Percentiles rank a stretch among this genome's conserved stretches.
These are phyloP conservation scores for Semibalanus balanoides DNA, from an alignment of 1,140 invertebrate genomes.

Conservation along the genomic window DNA sequence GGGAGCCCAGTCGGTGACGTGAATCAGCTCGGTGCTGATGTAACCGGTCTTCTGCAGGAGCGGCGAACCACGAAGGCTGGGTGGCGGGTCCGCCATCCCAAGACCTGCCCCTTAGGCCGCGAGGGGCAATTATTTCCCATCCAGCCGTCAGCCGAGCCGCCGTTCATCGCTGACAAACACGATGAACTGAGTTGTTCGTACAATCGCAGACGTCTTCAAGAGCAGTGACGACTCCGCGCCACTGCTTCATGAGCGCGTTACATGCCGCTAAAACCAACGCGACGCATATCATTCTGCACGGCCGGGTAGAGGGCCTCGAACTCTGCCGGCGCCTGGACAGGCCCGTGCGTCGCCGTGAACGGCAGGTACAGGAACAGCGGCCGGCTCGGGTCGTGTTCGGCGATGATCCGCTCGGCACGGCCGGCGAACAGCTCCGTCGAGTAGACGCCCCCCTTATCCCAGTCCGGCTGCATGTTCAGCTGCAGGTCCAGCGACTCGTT, in stretches of 20 bases:
- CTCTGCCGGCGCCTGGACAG: constrained; percentile 27
- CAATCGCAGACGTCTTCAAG: constrained; percentile 30
- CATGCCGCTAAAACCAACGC: too few relatives aligned
- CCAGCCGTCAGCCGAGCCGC: constrained; percentile 27
- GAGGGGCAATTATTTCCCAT: constrained; percentile 34
- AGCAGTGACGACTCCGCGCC: constrained; percentile 27
- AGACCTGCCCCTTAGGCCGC: constrained; percentile 32
- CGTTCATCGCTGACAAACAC: constrained; percentile 34
- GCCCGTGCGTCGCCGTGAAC: constrained; percentile 35
- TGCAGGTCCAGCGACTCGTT: constrained; percentile 22
- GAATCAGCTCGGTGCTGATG: constrained; percentile 27
- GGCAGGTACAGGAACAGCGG: constrained; percentile 37
- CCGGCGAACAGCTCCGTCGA: constrained; percentile 21
- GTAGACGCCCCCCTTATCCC: constrained; percentile 27
- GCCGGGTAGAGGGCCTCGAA: constrained; percentile 27
- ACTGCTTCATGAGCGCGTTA: constrained; percentile 27
- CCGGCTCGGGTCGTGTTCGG: constrained; percentile 20
- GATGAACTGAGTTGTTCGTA: constrained; percentile 36
- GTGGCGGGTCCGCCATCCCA: constrained; percentile 38
- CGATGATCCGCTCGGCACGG: constrained; percentile 17
- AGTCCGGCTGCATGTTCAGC: constrained; percentile 26
- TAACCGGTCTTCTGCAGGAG: constrained; percentile 26
- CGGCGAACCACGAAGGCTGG: constrained; percentile 33
- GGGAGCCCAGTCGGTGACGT: constrained; percentile 36
- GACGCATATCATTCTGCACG: constrained; percentile 23